Base-by-base conservation (phyloP, 2,888 invertebrate species). In the Leptarthrus brevirostris region DNA sequence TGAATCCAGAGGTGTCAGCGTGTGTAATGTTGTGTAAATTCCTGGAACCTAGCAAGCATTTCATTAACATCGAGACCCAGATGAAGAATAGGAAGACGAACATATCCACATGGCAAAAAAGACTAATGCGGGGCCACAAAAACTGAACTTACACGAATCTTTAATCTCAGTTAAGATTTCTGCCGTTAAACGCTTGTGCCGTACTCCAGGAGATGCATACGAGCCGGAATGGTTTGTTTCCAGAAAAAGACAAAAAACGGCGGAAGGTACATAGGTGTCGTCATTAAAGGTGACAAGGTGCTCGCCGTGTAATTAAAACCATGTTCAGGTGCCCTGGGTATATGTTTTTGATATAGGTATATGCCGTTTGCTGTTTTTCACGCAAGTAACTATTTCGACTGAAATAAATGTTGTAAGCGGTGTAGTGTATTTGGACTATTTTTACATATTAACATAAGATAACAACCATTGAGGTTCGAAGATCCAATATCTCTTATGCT, bases 231-330 rank as follows among this genome's bases (percentile, higher is more conserved):
- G 61, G 20, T 36, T 20, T 40, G 36, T 30, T 40, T 36, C 34
- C 22, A 61, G 6, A 61, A 61, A 61, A 61, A 34, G 61, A 61
- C 22, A n/a, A 61, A 61, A 61, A 61, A 18, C 40, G 36, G 61
- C 40, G 40, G 34, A 61, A 40, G 61, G 61, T 61, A 61, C 61
- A 61, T 30, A 69, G 18, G 53, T 71, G 71, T 71, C 22, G 73
- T 72, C 74, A 74, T 75, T 75, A 74, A 75, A 75, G 75, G 75
- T 75, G 75, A 75, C 75, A 75, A 75, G 74, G 75, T 75, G 75
- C 75, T 75, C 49, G 72, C 61, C 72, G 56, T 74, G 74, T 75
- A 75, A 75, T 75, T 75, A 75, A 75, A 75, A 75, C 72, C 75
- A 24, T 75, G 75, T 75, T 72, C 72, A 58, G 24, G 74, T 49